These are phyloP conservation scores for Danio choprae DNA, from an alignment of 2,797 vertebrate genomes.

Conservation along the genomic window DNA sequence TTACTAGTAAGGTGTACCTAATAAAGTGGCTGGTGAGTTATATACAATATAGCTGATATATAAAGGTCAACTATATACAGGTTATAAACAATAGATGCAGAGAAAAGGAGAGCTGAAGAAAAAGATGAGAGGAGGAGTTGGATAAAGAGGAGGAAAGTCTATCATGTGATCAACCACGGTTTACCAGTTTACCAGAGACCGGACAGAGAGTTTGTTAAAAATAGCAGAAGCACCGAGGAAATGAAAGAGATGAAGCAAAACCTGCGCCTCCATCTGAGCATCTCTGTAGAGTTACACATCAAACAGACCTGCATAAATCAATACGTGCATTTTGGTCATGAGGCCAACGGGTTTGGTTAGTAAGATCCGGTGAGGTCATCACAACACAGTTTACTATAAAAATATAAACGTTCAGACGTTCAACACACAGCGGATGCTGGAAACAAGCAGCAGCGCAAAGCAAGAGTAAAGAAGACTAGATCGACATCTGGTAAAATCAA, in stretches of 20 bases:
- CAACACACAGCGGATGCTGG: not conserved
- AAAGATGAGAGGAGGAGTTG: too few species aligned
- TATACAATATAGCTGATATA: too few species aligned
- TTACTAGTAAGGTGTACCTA: too few species aligned
- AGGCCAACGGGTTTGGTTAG: conserved; percentile 5
- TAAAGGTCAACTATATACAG: too few species aligned
- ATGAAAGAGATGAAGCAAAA: not conserved
- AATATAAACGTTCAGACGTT: not conserved
- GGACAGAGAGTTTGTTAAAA: too few species aligned
- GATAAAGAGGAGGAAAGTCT: too few species aligned
- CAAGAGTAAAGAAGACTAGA: not conserved
- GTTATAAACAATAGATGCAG: too few species aligned
- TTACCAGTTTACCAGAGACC: too few species aligned
- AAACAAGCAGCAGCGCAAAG: not conserved
- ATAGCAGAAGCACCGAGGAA: not conserved
- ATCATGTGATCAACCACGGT: too few species aligned
- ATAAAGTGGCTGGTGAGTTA: too few species aligned
- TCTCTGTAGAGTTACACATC: not conserved
- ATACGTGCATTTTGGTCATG: not conserved
- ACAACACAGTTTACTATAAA: not conserved
- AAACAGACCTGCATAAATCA: not conserved
- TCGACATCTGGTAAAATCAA: not conserved
- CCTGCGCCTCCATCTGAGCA: not conserved
- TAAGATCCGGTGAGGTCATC: not conserved
- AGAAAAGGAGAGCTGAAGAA: too few species aligned